phyloP scores from a whole-genome alignment of 2,888 invertebrate species.

The Dicranocentrus wangi region DNA sequence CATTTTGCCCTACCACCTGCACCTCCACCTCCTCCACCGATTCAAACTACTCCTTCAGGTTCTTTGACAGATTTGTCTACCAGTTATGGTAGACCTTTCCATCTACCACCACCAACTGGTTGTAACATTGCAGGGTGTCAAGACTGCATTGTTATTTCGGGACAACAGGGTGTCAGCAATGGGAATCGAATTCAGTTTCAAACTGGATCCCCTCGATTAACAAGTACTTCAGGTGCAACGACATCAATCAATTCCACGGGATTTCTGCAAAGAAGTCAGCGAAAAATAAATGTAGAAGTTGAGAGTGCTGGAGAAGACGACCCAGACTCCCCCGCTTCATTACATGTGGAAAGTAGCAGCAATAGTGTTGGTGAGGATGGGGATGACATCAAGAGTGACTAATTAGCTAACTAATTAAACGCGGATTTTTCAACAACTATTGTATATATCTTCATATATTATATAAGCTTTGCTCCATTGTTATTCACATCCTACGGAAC shows the following conservation, averaged over 20 bases:
- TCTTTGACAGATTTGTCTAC: conserved; percentile 37
- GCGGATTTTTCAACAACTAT: no score
- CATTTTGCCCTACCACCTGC: conserved; percentile 71
- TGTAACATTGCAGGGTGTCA: conserved; percentile 71
- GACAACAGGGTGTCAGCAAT: conserved; percentile 8
- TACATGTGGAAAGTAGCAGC: conserved; percentile 57
- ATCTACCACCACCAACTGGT: conserved; percentile 67
- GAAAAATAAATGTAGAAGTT: conserved; percentile 3
- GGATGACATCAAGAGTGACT: conserved; percentile 22
- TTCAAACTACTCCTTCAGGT: conserved; percentile 29
- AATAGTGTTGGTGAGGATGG: conserved; percentile 39
- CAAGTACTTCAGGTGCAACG: conserved; percentile 18
- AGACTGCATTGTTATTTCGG: conserved; percentile 62
- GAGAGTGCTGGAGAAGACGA: conserved; percentile 27
- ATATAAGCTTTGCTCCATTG: no score
- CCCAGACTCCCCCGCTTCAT: conserved; percentile 46
- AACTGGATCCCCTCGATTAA: background rate
- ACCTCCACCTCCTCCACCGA: conserved; percentile 57
- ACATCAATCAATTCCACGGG: conserved; percentile 19
- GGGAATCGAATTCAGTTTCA: conserved; percentile 27
- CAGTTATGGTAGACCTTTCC: conserved; percentile 63
- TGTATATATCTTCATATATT: no score
- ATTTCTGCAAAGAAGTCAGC: background rate
- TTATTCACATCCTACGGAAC: no score
- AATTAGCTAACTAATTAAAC: no score